Evolutionary conservation across 1,140 invertebrate genomes (phyloP), one percentile per base, ranked within the genome.

Genomic region (Samia ricini): DNA sequence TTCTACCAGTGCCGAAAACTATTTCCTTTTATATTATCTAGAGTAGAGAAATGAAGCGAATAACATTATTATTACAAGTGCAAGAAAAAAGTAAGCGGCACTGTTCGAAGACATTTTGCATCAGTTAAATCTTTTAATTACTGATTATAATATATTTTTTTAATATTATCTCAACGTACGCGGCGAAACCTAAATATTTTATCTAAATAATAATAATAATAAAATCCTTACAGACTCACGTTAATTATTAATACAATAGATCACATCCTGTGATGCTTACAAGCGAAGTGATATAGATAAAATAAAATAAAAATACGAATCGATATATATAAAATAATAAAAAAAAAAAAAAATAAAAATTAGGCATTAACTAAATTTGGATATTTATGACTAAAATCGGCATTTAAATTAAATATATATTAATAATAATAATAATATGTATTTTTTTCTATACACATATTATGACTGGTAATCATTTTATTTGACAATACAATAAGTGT

Each of bases 331-430:
- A 77, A 78, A 78, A 51, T 51, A 51, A 50, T 2, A 29, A 29
- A 29, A 29, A 29, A 29, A n/a, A 42, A 76, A 80, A 76, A 79
- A 73, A 65, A 72, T 76, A 62, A 74, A 79, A 76, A 59, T 77
- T 79, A 79, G 81, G 74, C 76, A 85, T 86, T 83, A 86, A 86
- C 85, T 89, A 89, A 89, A 88, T 89, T 89, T 89, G 87, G 87
- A 86, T 89, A 84, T 83, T 89, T 88, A 88, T 89, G 87, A 89
- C 87, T 89, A 88, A 83, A 80, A 85, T 85, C 80, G 74, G 79
- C 72, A 74, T 86, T n/a, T 85, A 84, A 88, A 85, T 85, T 87
- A 89, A 86, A 81, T n/a, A n/a, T n/a, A n/a, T n/a, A n/a, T n/a
- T n/a, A n/a, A n/a, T n/a, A n/a, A n/a, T n/a, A n/a, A n/a, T n/a